phyloP scores from a whole-genome alignment of 2,113 vertebrate species.

The Hiodon tergisus region DNA sequence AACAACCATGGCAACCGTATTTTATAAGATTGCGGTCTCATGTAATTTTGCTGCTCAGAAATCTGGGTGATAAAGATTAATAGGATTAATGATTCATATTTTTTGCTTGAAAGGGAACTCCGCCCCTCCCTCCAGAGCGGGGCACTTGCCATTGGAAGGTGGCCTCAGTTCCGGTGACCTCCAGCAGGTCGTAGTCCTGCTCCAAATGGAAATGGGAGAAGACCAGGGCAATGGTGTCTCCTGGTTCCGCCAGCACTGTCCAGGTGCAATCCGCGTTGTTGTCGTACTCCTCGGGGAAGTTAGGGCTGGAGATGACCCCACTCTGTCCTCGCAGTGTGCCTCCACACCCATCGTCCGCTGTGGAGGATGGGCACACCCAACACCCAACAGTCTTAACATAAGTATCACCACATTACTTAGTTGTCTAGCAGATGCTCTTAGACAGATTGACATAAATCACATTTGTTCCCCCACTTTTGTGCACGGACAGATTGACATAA shows the following conservation, averaged over 20 bases:
- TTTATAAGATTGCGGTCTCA: too few species aligned
- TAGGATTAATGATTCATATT: background rate
- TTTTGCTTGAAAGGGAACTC: background rate
- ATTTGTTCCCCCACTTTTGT: too few species aligned
- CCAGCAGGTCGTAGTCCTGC: slow-evolving; percentile 85
- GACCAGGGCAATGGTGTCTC: slow-evolving; percentile 92
- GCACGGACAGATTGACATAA: too few species aligned
- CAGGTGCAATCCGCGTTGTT: slow-evolving; percentile 90
- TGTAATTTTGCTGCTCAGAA: too few species aligned
- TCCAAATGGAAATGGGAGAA: slow-evolving; percentile 96
- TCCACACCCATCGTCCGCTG: slow-evolving; percentile 91
- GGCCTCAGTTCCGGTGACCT: slow-evolving; percentile 88
- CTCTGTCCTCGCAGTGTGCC: slow-evolving; percentile 87
- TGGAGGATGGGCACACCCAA: background rate
- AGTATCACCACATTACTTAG: background rate
- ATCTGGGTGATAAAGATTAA: too few species aligned
- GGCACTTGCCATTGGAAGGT: slow-evolving; percentile 82
- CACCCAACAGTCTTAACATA: background rate
- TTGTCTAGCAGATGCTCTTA: background rate
- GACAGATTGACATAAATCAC: background rate
- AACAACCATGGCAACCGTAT: too few species aligned
- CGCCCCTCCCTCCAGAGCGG: accelerated
- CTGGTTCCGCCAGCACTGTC: slow-evolving; percentile 91
- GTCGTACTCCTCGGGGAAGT: slow-evolving; percentile 79
- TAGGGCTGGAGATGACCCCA: slow-evolving; percentile 88